Percentiles rank a stretch among this genome's conserved stretches.
These are phyloP conservation scores for Periplaneta americana DNA, from an alignment of 1,140 invertebrate genomes.

Conservation along the genomic window DNA sequence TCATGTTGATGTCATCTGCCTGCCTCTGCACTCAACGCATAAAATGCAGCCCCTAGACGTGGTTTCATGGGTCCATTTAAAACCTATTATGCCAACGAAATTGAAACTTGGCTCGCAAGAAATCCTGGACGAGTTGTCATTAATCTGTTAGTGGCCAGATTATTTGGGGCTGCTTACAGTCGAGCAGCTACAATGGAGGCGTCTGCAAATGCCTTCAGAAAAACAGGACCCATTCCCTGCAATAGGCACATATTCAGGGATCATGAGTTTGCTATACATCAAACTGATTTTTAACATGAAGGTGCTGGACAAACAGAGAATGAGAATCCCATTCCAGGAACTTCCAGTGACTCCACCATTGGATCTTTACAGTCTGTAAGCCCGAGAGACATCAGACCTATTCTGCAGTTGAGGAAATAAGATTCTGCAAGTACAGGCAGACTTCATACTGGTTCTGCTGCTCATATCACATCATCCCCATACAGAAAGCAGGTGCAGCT, in stretches of 20 bases:
- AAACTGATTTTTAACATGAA: not conserved
- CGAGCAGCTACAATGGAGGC: not conserved
- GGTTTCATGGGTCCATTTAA: conserved; percentile 34
- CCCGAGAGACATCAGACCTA: not conserved
- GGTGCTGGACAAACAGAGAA: no score
- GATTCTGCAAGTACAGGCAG: not conserved
- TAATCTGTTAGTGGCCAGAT: not conserved
- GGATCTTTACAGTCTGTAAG: not conserved
- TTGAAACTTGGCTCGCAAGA: conserved; percentile 13
- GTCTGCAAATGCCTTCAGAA: not conserved
- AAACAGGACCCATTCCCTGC: not conserved
- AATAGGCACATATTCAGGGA: not conserved
- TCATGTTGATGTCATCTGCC: conserved; percentile 22
- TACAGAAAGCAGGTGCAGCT: no score
- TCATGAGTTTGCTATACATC: not conserved
- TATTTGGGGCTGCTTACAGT: not conserved
- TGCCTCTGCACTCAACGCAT: conserved; percentile 33
- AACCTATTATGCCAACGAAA: conserved; percentile 30
- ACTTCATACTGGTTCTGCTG: not conserved
- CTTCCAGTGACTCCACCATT: no score
- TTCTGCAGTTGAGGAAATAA: not conserved
- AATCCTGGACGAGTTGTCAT: not conserved
- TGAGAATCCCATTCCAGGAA: no score
- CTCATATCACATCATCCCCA: no score
- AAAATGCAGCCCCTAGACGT: conserved; percentile 38